Percentiles rank a stretch among this genome's conserved stretches.
Conservation (phyloP, 2,797 vertebrate genomes). For the Macrochelys suwanniensis region DNA sequence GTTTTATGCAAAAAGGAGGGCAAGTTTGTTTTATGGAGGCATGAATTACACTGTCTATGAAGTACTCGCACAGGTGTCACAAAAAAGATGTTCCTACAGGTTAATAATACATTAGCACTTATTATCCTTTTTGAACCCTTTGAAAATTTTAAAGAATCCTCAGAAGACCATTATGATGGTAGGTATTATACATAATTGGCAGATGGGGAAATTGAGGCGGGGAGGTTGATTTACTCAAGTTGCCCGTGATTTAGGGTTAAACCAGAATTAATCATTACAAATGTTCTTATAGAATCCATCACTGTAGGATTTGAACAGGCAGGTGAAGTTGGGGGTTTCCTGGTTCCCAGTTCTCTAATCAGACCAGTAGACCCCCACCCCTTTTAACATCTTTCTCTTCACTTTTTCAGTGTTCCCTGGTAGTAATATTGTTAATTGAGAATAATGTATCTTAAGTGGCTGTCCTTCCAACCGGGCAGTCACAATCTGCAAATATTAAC, state of each 20-base stretch:
- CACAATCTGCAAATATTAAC: background rate
- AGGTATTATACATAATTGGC: background rate
- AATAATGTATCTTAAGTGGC: background rate
- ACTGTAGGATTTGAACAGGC: background rate
- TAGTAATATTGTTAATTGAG: background rate
- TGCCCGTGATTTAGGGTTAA: background rate
- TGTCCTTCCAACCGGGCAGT: background rate
- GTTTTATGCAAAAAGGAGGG: background rate
- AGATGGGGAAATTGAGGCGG: constrained; percentile 11
- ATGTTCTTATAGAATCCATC: background rate
- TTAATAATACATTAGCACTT: background rate
- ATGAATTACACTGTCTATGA: background rate
- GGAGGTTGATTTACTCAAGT: constrained; percentile 3
- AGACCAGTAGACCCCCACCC: background rate
- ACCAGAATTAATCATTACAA: constrained; percentile 24
- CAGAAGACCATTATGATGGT: background rate
- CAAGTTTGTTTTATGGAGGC: background rate
- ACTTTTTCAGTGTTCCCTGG: background rate
- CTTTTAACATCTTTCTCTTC: background rate
- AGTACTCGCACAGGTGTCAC: background rate
- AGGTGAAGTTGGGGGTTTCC: background rate
- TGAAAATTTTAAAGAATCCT: constrained; percentile 7
- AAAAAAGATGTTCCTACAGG: background rate
- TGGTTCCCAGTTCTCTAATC: background rate
- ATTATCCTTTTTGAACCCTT: background rate